Conservation (phyloP, 2,888 invertebrate genomes). For the Rapana venosa region DNA sequence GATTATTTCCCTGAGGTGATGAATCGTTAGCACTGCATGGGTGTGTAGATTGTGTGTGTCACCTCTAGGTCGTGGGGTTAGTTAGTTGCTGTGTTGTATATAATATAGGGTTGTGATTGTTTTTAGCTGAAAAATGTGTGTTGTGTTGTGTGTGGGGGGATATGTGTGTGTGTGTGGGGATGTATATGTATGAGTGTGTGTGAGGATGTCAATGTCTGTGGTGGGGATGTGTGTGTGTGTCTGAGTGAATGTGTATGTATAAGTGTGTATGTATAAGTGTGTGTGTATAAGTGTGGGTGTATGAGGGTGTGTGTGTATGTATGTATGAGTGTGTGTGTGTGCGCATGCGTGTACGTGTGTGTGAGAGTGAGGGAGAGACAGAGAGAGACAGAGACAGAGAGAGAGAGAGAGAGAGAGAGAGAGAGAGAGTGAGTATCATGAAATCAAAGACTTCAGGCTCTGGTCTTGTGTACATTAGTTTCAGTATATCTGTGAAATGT, state of each 20-base stretch:
- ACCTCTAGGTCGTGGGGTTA: background rate
- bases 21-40: no score
- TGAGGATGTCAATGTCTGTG: background rate
- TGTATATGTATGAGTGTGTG: background rate
- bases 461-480: no score
- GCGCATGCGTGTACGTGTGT: background rate
- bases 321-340: background rate
- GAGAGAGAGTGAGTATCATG: no score
- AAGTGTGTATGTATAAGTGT: background rate
- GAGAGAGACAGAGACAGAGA: no score
- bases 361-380: no score
- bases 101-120: background rate
- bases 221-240: background rate
- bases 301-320: background rate
- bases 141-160: background rate
- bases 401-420: no score
- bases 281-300: background rate
- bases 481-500: no score
- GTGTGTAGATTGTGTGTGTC: background rate
- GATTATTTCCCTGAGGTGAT: no score
- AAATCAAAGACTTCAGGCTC: no score
- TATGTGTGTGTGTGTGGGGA: background rate
- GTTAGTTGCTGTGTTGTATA: background rate
- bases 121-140: background rate
- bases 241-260: background rate